These are phyloP conservation scores for Drosophila bunnanda DNA, from an alignment of 2,888 invertebrate genomes.

Conservation along the genomic window DNA sequence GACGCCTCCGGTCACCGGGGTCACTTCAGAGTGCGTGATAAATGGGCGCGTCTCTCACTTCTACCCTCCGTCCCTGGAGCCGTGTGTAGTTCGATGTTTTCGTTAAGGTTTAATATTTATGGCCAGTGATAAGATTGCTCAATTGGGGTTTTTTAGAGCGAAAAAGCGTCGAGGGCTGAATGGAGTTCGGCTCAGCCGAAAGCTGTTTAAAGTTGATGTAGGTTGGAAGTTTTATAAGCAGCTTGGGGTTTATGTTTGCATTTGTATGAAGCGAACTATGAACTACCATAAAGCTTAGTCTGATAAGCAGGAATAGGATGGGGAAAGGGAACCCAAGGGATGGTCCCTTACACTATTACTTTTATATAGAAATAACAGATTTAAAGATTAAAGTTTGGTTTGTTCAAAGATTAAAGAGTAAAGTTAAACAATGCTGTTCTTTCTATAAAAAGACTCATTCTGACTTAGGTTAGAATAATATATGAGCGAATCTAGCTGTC, in stretches of 20 bases:
- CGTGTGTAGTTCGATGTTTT: constrained; percentile 30
- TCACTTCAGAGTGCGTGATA: constrained; percentile 76
- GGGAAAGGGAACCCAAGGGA: constrained; percentile 14
- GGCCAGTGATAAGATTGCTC: constrained; percentile 76
- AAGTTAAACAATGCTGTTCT: background rate
- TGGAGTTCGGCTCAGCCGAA: constrained; percentile 39
- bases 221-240: constrained; percentile 73
- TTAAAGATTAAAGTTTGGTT: background rate
- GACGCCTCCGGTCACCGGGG: constrained; percentile 67
- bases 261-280: constrained; percentile 35
- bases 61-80: constrained; percentile 17
- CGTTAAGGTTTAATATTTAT: constrained; percentile 68
- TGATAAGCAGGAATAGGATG: constrained; percentile 21
- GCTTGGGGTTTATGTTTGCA: constrained; percentile 40
- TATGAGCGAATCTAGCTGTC: no score
- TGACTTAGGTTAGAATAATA: background rate
- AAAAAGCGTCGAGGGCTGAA: constrained; percentile 24
- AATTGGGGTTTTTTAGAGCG: constrained; percentile 59
- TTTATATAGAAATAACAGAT: background rate
- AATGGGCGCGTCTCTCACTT: constrained; percentile 62
- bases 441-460: no score
- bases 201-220: constrained; percentile 72
- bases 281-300: constrained; percentile 52
- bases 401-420: background rate
- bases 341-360: background rate